Percentiles rank a stretch among this genome's conserved stretches.
Evolutionary conservation across 2,113 vertebrate genomes (phyloP).

Genomic region (Pterocles gutturalis): DNA sequence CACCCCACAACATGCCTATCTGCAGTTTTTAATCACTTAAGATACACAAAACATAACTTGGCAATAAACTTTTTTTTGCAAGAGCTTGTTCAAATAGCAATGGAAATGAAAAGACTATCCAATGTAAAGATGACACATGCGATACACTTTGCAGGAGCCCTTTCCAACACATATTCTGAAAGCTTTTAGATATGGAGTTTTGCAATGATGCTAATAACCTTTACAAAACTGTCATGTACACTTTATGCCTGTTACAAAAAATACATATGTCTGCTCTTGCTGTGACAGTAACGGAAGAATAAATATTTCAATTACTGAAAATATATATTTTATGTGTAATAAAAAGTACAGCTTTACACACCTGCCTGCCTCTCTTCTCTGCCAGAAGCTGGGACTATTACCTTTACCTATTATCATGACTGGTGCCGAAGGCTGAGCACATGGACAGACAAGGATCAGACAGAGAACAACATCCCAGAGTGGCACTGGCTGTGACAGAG

Average conservation of each 20-base stretch:
- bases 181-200: background rate
- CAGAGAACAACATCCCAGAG: background rate
- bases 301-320: background rate
- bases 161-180: background rate
- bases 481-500: fast-evolving
- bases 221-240: background rate
- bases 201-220: background rate
- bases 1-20: background rate
- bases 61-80: background rate
- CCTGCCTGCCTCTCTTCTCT: background rate
- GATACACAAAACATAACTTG: background rate
- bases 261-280: background rate
- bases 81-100: background rate
- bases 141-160: background rate
- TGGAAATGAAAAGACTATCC: background rate
- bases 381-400: background rate
- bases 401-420: too few species aligned
- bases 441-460: background rate
- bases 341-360: background rate
- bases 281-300: background rate
- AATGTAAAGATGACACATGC: background rate
- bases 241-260: background rate
- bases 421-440: background rate
- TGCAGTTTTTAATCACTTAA: background rate
- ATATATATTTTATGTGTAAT: background rate